Conservation (phyloP, 2,113 vertebrate genomes). For the Calidris pugnax region DNA sequence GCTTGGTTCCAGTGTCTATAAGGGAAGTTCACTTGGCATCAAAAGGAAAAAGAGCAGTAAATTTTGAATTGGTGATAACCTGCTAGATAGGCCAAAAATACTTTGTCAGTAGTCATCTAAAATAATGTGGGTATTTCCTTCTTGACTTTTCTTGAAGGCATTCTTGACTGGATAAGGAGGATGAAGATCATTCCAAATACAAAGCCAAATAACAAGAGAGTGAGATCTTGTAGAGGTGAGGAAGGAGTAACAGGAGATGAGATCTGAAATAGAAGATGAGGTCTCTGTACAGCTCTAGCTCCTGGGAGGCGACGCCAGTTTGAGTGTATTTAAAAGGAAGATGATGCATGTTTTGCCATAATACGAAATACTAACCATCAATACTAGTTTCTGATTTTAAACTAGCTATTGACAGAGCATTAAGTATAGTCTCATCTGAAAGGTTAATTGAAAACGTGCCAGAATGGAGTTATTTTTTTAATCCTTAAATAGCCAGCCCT, state of each 20-base stretch:
- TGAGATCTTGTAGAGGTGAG: not conserved
- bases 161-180: not conserved
- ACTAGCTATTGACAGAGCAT: not conserved
- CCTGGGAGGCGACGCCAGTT: not conserved
- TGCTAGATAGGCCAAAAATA: not conserved
- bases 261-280: not conserved
- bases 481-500: not conserved
- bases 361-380: not conserved
- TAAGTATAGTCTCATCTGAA: not conserved
- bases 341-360: not conserved
- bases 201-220: not conserved
- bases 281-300: not conserved
- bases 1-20: not conserved
- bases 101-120: not conserved
- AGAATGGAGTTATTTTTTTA: not conserved
- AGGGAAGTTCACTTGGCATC: not conserved
- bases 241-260: not conserved
- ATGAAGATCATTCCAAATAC: not conserved
- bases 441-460: not conserved
- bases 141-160: not conserved
- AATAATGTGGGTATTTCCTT: not conserved
- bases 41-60: not conserved
- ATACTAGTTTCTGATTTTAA: not conserved
- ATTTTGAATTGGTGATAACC: not conserved
- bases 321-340: not conserved